Conservation (phyloP, 1,140 invertebrate genomes). For the Acromyrmex charruanus region DNA sequence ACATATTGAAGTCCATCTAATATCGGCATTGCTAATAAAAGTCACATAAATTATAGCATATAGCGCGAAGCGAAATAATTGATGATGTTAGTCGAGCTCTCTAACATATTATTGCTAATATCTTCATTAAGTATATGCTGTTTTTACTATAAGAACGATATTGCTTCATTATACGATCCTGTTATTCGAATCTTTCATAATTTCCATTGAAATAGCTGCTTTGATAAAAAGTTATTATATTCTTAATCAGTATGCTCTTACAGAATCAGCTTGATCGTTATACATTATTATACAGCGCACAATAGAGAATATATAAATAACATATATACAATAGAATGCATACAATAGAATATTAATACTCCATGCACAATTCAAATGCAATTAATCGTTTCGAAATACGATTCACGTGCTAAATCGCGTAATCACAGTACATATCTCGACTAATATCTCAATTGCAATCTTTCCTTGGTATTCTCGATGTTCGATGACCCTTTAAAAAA, state of each 20-base stretch:
- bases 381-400: constrained; percentile 22
- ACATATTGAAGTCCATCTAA: constrained; percentile 32
- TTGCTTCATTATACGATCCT: neutral
- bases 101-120: neutral
- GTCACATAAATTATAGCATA: constrained; percentile 4
- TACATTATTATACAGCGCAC: neutral
- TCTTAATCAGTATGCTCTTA: neutral
- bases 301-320: constrained; percentile 22
- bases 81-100: neutral
- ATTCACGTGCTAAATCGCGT: too few species aligned
- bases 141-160: neutral
- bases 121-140: neutral
- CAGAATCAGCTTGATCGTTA: constrained; percentile 1
- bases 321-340: neutral
- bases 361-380: neutral
- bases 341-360: constrained; percentile 45
- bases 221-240: neutral
- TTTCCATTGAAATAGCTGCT: neutral
- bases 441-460: neutral
- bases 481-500: neutral
- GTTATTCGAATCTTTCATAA: constrained; percentile 20
- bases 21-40: constrained; percentile 44
- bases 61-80: constrained; percentile 15
- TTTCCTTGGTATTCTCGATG: neutral
- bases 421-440: neutral